Percentiles rank a stretch among this genome's conserved stretches.
Conservation (phyloP, 2,888 invertebrate species). For the Glaucopsyche alexis region DNA sequence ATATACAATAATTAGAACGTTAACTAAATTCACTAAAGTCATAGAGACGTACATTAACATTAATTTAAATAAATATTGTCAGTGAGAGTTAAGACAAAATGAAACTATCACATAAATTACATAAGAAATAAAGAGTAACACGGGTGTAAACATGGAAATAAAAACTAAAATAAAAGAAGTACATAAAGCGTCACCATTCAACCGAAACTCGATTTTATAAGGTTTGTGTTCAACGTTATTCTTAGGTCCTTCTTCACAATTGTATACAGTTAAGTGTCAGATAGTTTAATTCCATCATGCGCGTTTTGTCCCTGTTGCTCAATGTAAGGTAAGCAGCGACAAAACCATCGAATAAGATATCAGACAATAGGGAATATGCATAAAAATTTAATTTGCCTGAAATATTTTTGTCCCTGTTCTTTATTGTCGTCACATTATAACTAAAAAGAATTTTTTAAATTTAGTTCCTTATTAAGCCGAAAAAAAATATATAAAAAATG, state of each 20-base stretch:
- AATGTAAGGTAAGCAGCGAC: too few relatives aligned
- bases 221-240: neutral
- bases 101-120: conserved; percentile 40
- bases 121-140: neutral
- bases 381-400: too few relatives aligned
- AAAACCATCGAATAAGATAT: too few relatives aligned
- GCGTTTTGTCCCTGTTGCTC: too few relatives aligned
- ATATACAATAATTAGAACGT: conserved; percentile 46
- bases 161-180: neutral
- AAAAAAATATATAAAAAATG: too few relatives aligned
- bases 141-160: neutral
- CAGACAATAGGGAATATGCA: too few relatives aligned
- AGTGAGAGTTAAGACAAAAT: conserved; percentile 30
- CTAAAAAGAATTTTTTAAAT: too few relatives aligned
- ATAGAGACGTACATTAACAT: conserved; percentile 12
- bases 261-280: neutral
- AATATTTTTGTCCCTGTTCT: too few relatives aligned
- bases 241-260: neutral
- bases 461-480: too few relatives aligned
- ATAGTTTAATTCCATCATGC: too few relatives aligned
- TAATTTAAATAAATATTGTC: conserved; percentile 41
- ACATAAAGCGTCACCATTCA: neutral
- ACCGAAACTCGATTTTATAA: neutral
- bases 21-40: conserved; percentile 34
- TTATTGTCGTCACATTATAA: too few relatives aligned